Base-by-base conservation (phyloP, 2,888 invertebrate species). In the Drosophila neutralis region DNA sequence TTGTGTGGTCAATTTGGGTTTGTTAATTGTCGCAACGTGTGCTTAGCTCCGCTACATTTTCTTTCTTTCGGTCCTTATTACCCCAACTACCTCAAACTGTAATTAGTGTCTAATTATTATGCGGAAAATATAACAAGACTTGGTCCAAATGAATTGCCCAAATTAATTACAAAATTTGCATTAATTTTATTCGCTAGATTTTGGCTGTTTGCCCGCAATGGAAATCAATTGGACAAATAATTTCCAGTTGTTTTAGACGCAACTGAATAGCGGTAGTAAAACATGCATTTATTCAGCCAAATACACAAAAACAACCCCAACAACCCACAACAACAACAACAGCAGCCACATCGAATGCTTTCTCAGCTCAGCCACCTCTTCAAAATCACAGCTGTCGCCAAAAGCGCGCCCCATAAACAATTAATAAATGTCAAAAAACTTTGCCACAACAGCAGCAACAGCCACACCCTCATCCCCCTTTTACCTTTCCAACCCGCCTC, bases 1-100 rank as follows among this genome's bases (percentile, higher is more conserved):
- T 91, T 85, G 82, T 90, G 90, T 76, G 91, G 90, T 90, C 91
- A 90, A 91, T 91, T 91, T 91, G 86, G 72, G 91, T 90, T 91
- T 89, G 90, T 91, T 91, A 89, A 91, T 90, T 89, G 87, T 76
- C 58, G 78, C 76, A 69, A 89, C 90, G 90, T 89, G 90, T 66
- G 83, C 45, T 64, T 49, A 52, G 75, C 54, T 36, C 69, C 11
- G 24, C 58, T 15, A 45, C 48, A 40, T 61, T 68, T 53, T 69
- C 31, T 24, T 40, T 31, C 18, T 62, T 69, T 69, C 67, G 24
- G 40, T 38, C 49, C 31, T 51, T 24, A 18, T 18, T 27, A 35
- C 64, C 72, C 52, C 40, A 27, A 36, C 36, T 36, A 36, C 36
- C 59, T 52, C 56, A 57, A 51, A 42, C 53, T 60, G 83, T 74